phyloP scores from a whole-genome alignment of 2,888 invertebrate species.

The Belgica antarctica region DNA sequence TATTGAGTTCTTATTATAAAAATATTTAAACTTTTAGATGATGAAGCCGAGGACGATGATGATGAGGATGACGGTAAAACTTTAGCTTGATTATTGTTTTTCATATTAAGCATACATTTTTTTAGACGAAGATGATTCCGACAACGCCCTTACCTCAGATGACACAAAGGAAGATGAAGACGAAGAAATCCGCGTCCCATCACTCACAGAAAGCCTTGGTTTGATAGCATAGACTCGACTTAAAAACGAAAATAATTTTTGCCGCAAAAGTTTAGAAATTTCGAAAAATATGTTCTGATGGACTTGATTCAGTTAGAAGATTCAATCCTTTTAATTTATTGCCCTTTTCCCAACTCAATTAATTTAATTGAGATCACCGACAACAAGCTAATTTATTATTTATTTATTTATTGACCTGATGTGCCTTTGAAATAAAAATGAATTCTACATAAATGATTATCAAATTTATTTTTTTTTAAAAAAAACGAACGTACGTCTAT shows the following conservation, averaged over 20 bases:
- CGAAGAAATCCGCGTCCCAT: neutral
- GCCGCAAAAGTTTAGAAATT: no score
- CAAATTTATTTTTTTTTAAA: no score
- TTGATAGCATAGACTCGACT: conserved; percentile 31
- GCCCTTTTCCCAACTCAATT: neutral
- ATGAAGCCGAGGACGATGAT: conserved; percentile 27
- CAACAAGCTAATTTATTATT: neutral
- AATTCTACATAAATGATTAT: no score
- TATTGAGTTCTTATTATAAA: neutral
- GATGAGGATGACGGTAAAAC: conserved; percentile 30
- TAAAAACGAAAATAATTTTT: neutral
- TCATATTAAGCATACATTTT: no score
- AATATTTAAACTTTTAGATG: neutral
- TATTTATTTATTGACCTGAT: conserved; percentile 8
- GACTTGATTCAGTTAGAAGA: neutral
- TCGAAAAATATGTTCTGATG: no score
- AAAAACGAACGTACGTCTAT: neutral
- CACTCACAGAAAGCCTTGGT: conserved; percentile 27
- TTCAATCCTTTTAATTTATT: conserved; percentile 1
- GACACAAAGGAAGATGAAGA: conserved; percentile 30
- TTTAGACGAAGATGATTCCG: conserved; percentile 22
- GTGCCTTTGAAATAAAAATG: conserved; percentile 7
- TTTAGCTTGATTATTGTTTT: no score
- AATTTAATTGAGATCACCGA: no score
- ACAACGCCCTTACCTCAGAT: neutral